Percentiles rank a stretch among this genome's conserved stretches.
Evolutionary conservation across 2,888 invertebrate genomes (phyloP).

Genomic region (Xestia c-nigrum): DNA sequence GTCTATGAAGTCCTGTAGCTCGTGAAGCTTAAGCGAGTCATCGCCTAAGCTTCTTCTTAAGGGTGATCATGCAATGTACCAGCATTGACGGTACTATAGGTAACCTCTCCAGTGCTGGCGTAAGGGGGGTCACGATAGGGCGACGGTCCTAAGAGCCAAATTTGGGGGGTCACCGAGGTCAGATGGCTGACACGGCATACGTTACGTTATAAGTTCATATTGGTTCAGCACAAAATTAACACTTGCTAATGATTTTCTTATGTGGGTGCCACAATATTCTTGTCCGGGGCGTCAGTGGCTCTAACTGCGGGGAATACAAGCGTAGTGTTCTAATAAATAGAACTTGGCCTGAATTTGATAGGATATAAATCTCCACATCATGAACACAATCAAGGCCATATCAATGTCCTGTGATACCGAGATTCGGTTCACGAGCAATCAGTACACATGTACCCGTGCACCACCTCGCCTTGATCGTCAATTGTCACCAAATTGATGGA

Average conservation of each 20-base stretch:
- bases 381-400: constrained; percentile 9
- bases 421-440: constrained; percentile 35
- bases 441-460: constrained; percentile 12
- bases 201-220: too few relatives aligned
- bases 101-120: background rate
- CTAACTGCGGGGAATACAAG: background rate
- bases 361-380: background rate
- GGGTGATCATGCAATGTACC: background rate
- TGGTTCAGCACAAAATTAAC: too few relatives aligned
- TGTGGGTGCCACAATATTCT: too few relatives aligned
- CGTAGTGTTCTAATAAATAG: background rate
- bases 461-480: constrained; percentile 65
- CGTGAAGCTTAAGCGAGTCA: too few relatives aligned
- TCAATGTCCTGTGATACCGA: constrained; percentile 9
- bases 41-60: too few relatives aligned
- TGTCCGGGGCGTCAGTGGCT: too few relatives aligned
- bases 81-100: background rate
- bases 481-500: constrained; percentile 63
- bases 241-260: too few relatives aligned
- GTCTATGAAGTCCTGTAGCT: too few relatives aligned
- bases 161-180: too few relatives aligned
- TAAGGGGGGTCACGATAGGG: too few relatives aligned
- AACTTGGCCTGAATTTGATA: background rate
- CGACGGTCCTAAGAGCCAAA: too few relatives aligned
- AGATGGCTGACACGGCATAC: too few relatives aligned